phyloP scores from a whole-genome alignment of 2,888 invertebrate genomes.

The Thelaira solivaga region DNA sequence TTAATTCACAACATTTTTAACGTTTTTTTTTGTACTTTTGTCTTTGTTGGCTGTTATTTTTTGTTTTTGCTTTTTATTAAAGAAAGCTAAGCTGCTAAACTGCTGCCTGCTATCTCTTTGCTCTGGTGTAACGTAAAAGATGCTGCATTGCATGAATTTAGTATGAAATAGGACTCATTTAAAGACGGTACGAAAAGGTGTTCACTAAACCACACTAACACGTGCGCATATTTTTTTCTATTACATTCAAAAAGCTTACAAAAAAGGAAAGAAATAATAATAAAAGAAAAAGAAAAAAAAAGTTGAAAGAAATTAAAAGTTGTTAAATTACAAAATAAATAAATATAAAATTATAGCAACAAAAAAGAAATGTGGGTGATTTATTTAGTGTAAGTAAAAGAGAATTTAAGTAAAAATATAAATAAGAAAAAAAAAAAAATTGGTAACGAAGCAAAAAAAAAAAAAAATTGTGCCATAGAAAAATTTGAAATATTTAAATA shows the following conservation, averaged over 20 bases:
- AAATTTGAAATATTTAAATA: slow-evolving; percentile 11
- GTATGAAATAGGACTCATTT: slow-evolving; percentile 63
- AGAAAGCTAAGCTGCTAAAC: slow-evolving; percentile 10
- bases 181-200: slow-evolving; percentile 63
- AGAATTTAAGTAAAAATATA: not conserved
- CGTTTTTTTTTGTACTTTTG: slow-evolving; percentile 12
- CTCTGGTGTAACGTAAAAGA: slow-evolving; percentile 50
- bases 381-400: not conserved
- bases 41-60: slow-evolving; percentile 11
- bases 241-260: slow-evolving; percentile 27
- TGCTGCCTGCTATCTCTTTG: slow-evolving; percentile 18
- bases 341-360: not conserved
- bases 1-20: slow-evolving; percentile 1
- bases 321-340: not conserved
- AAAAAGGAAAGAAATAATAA: slow-evolving; percentile 13
- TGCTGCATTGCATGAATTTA: slow-evolving; percentile 61
- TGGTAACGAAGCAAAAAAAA: not conserved
- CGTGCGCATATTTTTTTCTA: slow-evolving; percentile 59
- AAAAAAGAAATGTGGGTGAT: not conserved
- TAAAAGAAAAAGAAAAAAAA: slow-evolving; percentile 22
- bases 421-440: not conserved
- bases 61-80: slow-evolving; percentile 9
- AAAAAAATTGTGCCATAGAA: not conserved
- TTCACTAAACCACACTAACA: slow-evolving; percentile 49
- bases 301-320: no score